Percentiles rank a stretch among this genome's conserved stretches.
phyloP scores from a whole-genome alignment of 2,113 vertebrate genomes.

The Heterotilapia buettikoferi region DNA sequence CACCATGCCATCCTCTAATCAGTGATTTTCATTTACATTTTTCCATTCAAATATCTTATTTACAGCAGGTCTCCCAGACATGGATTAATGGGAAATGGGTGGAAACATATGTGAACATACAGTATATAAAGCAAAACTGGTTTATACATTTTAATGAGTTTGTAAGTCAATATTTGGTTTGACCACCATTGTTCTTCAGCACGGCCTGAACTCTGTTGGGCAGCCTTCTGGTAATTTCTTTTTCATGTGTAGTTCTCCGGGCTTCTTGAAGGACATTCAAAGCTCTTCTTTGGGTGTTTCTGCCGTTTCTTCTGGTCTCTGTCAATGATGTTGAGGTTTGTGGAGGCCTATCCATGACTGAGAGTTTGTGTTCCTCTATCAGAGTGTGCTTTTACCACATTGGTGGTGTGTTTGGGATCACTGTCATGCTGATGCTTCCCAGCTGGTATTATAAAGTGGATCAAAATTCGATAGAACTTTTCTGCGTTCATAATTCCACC shows the following conservation, averaged over 20 bases:
- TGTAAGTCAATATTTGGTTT: not conserved
- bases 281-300: not conserved
- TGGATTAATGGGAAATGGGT: not conserved
- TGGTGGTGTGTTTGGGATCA: rapidly evolving
- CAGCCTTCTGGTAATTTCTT: rapidly evolving
- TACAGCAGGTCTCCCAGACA: not conserved
- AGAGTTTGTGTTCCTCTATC: not conserved
- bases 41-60: not conserved
- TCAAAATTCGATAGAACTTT: too few relatives aligned
- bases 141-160: not conserved
- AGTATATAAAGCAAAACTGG: not conserved
- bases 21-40: rapidly evolving
- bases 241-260: not conserved
- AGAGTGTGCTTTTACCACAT: not conserved
- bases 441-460: not conserved
- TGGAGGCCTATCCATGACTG: not conserved
- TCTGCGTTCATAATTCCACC: too few relatives aligned
- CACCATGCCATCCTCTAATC: not conserved
- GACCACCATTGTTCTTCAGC: not conserved
- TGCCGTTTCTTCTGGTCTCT: not conserved
- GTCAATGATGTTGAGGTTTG: not conserved
- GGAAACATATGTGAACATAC: not conserved
- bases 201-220: not conserved
- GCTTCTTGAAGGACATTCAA: not conserved
- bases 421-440: not conserved